Evolutionary conservation across 2,888 invertebrate genomes (phyloP), one percentile per base, ranked within the genome.

Genomic region (Chrysomela aeneicollis): DNA sequence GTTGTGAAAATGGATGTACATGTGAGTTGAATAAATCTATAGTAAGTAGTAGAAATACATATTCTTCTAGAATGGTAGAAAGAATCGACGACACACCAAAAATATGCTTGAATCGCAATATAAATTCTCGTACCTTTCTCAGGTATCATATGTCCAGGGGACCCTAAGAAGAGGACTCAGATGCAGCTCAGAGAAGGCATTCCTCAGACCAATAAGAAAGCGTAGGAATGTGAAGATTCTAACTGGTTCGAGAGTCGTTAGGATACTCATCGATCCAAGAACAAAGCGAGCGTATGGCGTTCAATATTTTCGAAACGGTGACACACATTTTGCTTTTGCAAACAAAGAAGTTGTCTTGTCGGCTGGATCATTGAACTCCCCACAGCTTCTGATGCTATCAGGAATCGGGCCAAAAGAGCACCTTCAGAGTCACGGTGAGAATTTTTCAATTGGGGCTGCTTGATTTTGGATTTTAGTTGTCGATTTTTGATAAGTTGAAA

Each of bases 321-420:
- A 72, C 17, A 76, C 71, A 19, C 73, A 77, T 22, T 70, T 54
- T 6, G 88, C 88, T 0, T 82, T 79, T 55, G 92, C 91, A 0
- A 86, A 85, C 0, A 92, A 90, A 78, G 95, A 95, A 83, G 90
- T 97, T 0, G 91, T 97, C 60, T 76, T 96, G 17, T 90, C 92
- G n/a, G 94, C 93, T 2, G 97, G 97, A 0, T 88, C 95, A 1
- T 90, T 97, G 70, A 93, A 93, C 74, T 92, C 94, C 0, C 95
- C 97, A 0, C 96, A 97, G 80, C 79, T 97, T 1, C 85, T 97
- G 6, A 93, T 96, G 93, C 81, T 97, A 5, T 94, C 94, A 4
- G 78, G 78, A 0, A 80, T 91, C 9, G 91, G 91, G 0, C 90
- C 91, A 0, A 84, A 81, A 71, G 80, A 86, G 1, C 88, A 90